Conservation (phyloP, 2,797 vertebrate genomes). For the Pangasius krempfi region DNA sequence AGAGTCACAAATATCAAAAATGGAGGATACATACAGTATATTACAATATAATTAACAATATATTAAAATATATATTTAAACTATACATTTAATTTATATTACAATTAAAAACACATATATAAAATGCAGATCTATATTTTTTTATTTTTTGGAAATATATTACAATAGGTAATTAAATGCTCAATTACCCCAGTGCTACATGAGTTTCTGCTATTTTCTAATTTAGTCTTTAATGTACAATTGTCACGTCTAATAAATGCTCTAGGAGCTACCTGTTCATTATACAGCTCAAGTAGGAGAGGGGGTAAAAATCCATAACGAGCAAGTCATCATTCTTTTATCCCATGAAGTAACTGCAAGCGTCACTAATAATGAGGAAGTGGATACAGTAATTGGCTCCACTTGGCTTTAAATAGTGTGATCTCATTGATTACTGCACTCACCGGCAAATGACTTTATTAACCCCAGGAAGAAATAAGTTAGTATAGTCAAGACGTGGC, state of each 20-base stretch:
- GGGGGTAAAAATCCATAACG: neutral
- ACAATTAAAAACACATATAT: neutral
- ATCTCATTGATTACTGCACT: conserved; percentile 63
- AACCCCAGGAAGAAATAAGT: conserved; percentile 48
- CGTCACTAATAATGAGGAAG: conserved; percentile 65
- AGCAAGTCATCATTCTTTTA: conserved; percentile 12
- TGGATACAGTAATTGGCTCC: conserved; percentile 61
- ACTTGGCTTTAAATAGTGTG: conserved; percentile 67
- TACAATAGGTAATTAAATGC: neutral
- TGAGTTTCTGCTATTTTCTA: neutral
- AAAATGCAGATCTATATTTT: neutral
- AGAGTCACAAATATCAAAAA: neutral
- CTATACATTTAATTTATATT: neutral
- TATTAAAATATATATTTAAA: neutral
- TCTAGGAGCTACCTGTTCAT: neutral
- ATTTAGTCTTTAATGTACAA: conserved; percentile 4
- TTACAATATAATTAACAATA: neutral
- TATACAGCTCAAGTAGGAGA: neutral
- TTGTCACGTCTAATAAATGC: neutral
- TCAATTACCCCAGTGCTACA: neutral
- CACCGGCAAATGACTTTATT: conserved; percentile 62
- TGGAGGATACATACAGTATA: neutral
- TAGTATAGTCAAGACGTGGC: conserved; percentile 43
- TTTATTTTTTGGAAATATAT: neutral
- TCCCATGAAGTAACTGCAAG: conserved; percentile 30